phyloP scores from a whole-genome alignment of 1,140 invertebrate genomes.

The Zaprionus camerounensis region DNA sequence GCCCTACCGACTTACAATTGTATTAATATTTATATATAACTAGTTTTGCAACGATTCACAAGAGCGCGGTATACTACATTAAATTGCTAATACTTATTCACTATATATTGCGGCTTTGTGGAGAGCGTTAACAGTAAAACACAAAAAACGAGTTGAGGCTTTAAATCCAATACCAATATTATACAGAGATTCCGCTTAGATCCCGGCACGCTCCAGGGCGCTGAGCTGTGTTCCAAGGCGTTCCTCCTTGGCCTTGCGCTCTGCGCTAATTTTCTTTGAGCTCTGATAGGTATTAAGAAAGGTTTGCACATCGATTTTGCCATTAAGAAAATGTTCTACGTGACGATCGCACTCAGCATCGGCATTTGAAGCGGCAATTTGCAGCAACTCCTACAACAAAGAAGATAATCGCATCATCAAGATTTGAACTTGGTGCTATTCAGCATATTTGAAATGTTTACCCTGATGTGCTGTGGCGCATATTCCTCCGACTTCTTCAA shows the following conservation, averaged over 20 bases:
- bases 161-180: constrained; percentile 10
- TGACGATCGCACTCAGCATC: constrained; percentile 91
- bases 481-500: constrained; percentile 89
- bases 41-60: constrained; percentile 26
- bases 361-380: constrained; percentile 87
- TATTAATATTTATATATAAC: constrained; percentile 35
- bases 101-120: constrained; percentile 39
- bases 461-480: constrained; percentile 89
- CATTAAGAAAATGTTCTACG: constrained; percentile 90
- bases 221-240: constrained; percentile 90
- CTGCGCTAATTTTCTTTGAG: constrained; percentile 89
- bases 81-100: constrained; percentile 27
- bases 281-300: constrained; percentile 90
- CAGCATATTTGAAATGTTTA: constrained; percentile 83
- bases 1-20: constrained; percentile 34
- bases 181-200: constrained; percentile 42
- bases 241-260: constrained; percentile 90
- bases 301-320: constrained; percentile 90
- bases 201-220: constrained; percentile 87
- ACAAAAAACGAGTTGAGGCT: constrained; percentile 28
- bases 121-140: constrained; percentile 26
- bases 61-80: constrained; percentile 25
- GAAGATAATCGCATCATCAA: not conserved
- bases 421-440: not conserved
- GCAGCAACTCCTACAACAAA: constrained; percentile 84